Base-by-base conservation (phyloP, 2,113 vertebrate species). In the Calidris pugnax region DNA sequence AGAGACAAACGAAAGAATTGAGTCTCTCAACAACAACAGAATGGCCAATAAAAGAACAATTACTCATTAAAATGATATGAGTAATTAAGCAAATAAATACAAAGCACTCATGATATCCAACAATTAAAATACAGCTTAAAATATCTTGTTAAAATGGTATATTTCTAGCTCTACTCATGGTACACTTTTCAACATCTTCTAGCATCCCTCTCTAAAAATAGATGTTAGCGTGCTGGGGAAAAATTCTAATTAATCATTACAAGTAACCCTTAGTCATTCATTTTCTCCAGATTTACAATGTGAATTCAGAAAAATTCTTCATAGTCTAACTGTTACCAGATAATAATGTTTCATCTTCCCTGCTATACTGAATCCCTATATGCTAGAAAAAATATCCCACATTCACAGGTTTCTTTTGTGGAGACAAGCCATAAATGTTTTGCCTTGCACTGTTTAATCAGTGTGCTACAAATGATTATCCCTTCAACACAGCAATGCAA, bases 51-150 rank as follows among this genome's bases (percentile, higher is more conserved):
- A 75, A 94, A 89, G 39, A 94, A 85, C 1, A 28, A 87, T 56
- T 85, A 76, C 62, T 95, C 74, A 90, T 67, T 28, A 79, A 75
- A 93, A 83, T 63, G 4, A 91, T 69, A 57, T 16, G 87, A 93
- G 55, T 76, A 91, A 94, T 90, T 73, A 93, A 94, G 23, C 23
- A 91, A 87, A 88, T 63, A 93, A 90, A 95, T 86, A 86, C 20
- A 86, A 93, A 85, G 23, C 7, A 27, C 20, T 63, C 26, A 24
- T n/a, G 55, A 83, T 28, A 76, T 14, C 47, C 5, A 87, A 76
- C 21, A 83, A 63, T 82, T 85, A 91, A 91, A 94, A 91, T 45
- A 76, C 6, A 73, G n/a, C 71, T 91, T 75, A 89, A 95, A 96
- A 95, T 75, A 95, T 45, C 37, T 62, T 88, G 57, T 24, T 62